Evolutionary conservation across 2,888 invertebrate genomes (phyloP).

Genomic region (Drosophila affinis): DNA sequence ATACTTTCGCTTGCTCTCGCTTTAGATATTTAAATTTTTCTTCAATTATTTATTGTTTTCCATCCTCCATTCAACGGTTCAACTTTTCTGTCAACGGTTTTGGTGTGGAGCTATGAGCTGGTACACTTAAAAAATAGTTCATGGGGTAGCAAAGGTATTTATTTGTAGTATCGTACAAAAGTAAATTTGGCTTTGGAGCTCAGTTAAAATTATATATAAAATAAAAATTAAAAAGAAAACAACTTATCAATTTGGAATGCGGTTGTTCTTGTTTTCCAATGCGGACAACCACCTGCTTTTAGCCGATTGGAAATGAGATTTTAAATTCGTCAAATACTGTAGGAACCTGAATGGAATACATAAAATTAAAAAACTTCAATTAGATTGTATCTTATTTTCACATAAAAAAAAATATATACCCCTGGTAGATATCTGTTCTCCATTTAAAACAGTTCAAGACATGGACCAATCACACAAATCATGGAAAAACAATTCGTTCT

Average conservation of each 20-base stretch:
- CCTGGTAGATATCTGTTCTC: neutral
- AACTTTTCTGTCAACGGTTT: slow-evolving; percentile 14
- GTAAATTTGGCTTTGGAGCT: neutral
- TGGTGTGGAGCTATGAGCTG: neutral
- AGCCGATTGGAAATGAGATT: neutral
- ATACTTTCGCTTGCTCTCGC: slow-evolving; percentile 37
- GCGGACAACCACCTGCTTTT: too few relatives aligned
- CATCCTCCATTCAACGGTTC: slow-evolving; percentile 1
- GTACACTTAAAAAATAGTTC: neutral
- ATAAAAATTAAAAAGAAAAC: neutral
- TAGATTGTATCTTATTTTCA: neutral
- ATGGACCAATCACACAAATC: neutral
- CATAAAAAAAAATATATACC: neutral
- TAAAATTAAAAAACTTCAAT: neutral
- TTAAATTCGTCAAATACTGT: neutral
- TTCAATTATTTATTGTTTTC: slow-evolving; percentile 16
- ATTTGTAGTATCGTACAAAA: neutral
- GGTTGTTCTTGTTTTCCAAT: neutral
- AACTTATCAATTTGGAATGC: slow-evolving; percentile 15
- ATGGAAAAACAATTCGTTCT: neutral
- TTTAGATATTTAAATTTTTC: slow-evolving; percentile 28
- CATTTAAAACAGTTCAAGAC: neutral
- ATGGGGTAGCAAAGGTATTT: neutral
- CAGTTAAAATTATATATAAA: neutral
- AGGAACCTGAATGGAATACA: neutral